Conservation (phyloP, 2,113 vertebrate genomes). For the Psophia crepitans region DNA sequence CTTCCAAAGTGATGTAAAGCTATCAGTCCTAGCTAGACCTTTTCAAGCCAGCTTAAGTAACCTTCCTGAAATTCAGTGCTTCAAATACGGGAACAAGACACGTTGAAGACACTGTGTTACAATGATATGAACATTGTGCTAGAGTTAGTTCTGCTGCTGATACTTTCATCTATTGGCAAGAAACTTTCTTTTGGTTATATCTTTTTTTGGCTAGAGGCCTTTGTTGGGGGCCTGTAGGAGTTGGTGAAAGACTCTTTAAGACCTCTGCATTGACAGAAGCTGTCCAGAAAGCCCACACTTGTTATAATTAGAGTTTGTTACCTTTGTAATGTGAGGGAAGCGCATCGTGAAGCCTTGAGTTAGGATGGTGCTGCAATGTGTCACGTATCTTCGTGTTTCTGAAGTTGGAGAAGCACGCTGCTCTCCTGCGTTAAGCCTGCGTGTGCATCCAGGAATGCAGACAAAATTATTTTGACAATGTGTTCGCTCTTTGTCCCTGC, state of each 20-base stretch:
- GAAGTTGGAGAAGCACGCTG: background rate
- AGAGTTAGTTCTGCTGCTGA: background rate
- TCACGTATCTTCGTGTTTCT: background rate
- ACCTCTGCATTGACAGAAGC: background rate
- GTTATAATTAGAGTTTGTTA: background rate
- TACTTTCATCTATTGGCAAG: background rate
- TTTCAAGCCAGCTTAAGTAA: background rate
- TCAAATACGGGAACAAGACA: background rate
- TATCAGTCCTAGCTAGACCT: background rate
- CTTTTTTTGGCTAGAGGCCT: background rate
- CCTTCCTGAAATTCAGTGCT: background rate
- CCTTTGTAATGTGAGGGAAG: background rate
- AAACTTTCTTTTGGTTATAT: background rate
- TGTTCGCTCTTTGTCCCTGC: background rate
- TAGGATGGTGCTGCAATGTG: background rate
- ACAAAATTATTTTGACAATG: slow-evolving; percentile 15
- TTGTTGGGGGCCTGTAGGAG: background rate
- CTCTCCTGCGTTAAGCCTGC: background rate
- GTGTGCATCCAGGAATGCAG: background rate
- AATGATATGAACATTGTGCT: background rate
- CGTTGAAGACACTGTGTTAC: background rate
- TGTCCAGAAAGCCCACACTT: background rate
- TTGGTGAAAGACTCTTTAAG: background rate
- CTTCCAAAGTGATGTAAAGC: background rate
- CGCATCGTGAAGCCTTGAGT: background rate